Evolutionary conservation across 2,797 vertebrate genomes (phyloP), one percentile per base, ranked within the genome.

Genomic region (Leucoraja ocellata): DNA sequence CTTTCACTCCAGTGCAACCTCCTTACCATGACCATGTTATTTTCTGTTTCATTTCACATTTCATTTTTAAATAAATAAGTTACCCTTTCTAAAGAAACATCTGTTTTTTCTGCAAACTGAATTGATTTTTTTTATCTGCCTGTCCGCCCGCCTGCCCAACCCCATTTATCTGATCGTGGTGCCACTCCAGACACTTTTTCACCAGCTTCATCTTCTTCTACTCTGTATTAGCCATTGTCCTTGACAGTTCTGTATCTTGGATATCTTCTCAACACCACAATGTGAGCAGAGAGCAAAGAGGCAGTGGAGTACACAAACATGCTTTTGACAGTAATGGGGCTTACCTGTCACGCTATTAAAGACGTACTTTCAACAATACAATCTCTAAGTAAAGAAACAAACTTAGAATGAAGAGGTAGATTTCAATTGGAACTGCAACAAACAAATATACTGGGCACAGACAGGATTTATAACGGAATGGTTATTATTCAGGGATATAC

Each of bases 321-420:
- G 61, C 58, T 32, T 16, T 65, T 39, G n/a, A 88, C 83, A 88
- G 28, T 65, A 32, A 88, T 32, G 61, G n/a, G 5, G 61, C n/a
- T 16, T 65, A 88, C 14, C 28, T 61, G 61, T 61, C 28, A 88
- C 14, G 65, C 61, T 63, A 65, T 88, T 88, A 65, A 88, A 65
- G 61, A 8, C 25, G 1, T 28, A 88, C 1, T 36, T 88, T n/a
- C 61, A 88, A 88, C 83, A 88, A 65, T 6, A 61, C 14, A 61
- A 32, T n/a, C 28, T n/a, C 61, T 65, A 32, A 6, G 28, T 18
- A 88, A 79, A 79, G n/a, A 79, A 79, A 79, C n/a, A 79, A 32
- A 36, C 32, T 79, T 79, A 79, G 78, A 79, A 88, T 88, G 58
- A 65, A 88, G 65, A 65, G 58, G 28, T 65, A n/a, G 83, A 88